Percentiles rank a stretch among this genome's conserved stretches.
Evolutionary conservation across 2,113 vertebrate genomes (phyloP).

Genomic region (Orycteropus afer): DNA sequence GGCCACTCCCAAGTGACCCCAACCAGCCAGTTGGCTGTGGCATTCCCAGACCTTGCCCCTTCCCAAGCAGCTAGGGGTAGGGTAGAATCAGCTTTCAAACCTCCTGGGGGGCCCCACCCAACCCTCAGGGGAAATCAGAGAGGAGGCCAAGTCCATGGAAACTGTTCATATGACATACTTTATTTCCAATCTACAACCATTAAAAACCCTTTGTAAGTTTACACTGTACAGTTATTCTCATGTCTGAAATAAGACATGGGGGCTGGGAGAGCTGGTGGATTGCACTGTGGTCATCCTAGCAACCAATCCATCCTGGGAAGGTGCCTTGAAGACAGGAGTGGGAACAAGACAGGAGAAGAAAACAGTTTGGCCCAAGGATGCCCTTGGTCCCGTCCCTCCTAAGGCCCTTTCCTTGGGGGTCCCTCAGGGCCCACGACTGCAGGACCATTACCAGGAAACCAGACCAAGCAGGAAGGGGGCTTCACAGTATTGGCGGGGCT

Average conservation of each 20-base stretch:
- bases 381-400: constrained; percentile 69
- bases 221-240: constrained; percentile 80
- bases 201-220: constrained; percentile 82
- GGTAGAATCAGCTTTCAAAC: constrained; percentile 15
- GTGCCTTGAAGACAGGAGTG: constrained; percentile 66
- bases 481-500: constrained; percentile 69
- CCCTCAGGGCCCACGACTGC: constrained; percentile 3
- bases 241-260: constrained; percentile 73
- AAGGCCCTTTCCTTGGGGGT: constrained; percentile 19
- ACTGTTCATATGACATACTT: constrained; percentile 79
- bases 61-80: neutral
- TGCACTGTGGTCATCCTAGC: constrained; percentile 61
- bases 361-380: constrained; percentile 70
- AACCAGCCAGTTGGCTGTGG: neutral
- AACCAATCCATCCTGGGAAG: constrained; percentile 68
- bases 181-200: constrained; percentile 83
- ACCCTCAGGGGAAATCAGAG: constrained; percentile 14
- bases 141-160: constrained; percentile 46
- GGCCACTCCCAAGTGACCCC: neutral
- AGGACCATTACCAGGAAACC: constrained; percentile 63
- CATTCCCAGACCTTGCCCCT: neutral
- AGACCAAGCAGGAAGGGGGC: constrained; percentile 44
- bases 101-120: neutral
- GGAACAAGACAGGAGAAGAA: constrained; percentile 39
- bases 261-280: constrained; percentile 66